Conservation (phyloP, 1,140 invertebrate species). For the Pseudomyrmex concolor region DNA sequence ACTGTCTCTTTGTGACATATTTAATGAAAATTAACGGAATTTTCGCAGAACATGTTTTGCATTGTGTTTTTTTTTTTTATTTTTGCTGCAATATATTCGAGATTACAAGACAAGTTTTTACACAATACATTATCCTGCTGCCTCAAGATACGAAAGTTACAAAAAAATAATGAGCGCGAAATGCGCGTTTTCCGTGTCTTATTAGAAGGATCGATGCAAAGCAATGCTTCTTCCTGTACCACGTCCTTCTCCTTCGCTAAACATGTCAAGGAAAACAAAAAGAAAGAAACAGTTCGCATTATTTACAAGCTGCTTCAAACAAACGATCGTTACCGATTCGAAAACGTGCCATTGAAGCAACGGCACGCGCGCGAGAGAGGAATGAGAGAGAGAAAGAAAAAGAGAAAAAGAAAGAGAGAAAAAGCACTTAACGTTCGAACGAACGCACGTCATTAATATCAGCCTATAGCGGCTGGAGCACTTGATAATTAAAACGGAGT, state of each 20-base stretch:
- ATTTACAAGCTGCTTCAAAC: conserved; percentile 61
- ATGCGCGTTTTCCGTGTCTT: not conserved
- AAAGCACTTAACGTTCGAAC: conserved; percentile 32
- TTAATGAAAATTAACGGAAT: too few species aligned
- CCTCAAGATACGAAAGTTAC: not conserved
- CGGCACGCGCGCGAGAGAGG: not conserved
- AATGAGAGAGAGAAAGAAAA: not conserved
- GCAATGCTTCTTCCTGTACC: not conserved
- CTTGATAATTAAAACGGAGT: conserved; percentile 75
- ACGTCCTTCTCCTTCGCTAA: not conserved
- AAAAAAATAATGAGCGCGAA: conserved; percentile 5
- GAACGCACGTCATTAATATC: conserved; percentile 72
- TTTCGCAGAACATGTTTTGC: not conserved
- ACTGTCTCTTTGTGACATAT: too few species aligned
- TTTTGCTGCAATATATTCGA: not conserved
- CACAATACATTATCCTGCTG: not conserved
- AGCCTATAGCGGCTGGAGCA: conserved; percentile 63
- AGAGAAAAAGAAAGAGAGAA: not conserved
- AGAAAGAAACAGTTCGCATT: conserved; percentile 49
- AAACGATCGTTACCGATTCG: conserved; percentile 58
- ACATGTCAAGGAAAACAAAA: conserved; percentile 9
- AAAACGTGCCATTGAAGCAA: conserved; percentile 13
- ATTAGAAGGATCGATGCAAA: not conserved
- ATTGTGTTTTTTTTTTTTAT: not conserved
- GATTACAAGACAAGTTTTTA: not conserved